Evolutionary conservation across 2,113 vertebrate genomes (phyloP), one percentile per base, ranked within the genome.

Genomic region (Cnemophilus loriae): DNA sequence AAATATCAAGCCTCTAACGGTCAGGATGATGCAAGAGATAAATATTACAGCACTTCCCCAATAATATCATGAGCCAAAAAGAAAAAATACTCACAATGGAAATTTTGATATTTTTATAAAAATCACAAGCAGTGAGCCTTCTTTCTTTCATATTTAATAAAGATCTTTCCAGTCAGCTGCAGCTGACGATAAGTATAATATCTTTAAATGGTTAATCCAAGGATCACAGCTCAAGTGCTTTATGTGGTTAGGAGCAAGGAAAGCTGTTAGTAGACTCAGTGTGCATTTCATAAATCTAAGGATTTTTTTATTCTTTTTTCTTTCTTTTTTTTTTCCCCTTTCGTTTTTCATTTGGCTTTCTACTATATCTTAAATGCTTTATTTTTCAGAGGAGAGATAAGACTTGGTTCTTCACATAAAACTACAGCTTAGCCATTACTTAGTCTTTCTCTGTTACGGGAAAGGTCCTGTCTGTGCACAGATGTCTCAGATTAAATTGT

Each of bases 401-500:
- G 98, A 97, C 98, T 97, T 96, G 89, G 97, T 96, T 98, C 98
- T 99, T 99, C 98, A 98, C 98, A 98, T 98, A 98, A 97, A 98
- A 98, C 97, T 98, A 96, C 98, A 98, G 98, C 98, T 99, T 98
- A 99, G 98, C 98, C 98, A 97, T 96, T 97, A 97, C 98, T 98
- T 97, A 98, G 97, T 96, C 96, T 96, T 98, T 98, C 98, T 98
- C 97, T 93, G 98, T 97, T 95, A 98, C 97, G 60, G 98, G 98
- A 98, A 98, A 98, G 98, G 98, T 98, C 98, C 98, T 98, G 98
- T 98, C 98, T 98, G 98, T 90, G 98, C 98, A 98, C 99, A 99
- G 99, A 99, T 99, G 99, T 99, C 99, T 99, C 98, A 98, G 99
- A 99, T 99, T 99, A 99, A 99, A 99, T 99, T 99, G 98, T 99